These are phyloP conservation scores for Glyptemys insculpta DNA, from an alignment of 2,797 vertebrate species.

Conservation along the genomic window DNA sequence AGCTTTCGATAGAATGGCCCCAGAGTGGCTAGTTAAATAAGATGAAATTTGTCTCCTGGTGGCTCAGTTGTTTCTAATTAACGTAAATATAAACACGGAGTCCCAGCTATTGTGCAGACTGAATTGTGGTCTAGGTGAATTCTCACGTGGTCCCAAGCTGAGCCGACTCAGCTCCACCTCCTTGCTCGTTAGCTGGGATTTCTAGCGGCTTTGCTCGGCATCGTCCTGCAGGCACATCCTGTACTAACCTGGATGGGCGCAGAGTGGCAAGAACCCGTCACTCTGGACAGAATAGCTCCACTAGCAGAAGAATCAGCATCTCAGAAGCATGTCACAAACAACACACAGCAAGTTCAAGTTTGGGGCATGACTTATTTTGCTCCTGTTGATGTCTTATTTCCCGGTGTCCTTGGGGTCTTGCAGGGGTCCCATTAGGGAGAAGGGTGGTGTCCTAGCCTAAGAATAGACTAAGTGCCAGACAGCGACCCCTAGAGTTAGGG, in stretches of 20 bases:
- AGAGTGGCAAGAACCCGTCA: not conserved
- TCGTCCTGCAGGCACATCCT: not conserved
- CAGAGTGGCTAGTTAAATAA: not conserved
- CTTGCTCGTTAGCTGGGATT: accelerated
- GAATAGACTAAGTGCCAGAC: conserved; percentile 6
- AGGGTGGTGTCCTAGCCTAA: not conserved
- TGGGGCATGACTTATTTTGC: not conserved
- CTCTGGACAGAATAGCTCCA: not conserved
- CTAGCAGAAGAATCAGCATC: accelerated
- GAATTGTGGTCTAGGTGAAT: not conserved
- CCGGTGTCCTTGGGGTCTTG: conserved; percentile 14
- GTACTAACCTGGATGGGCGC: not conserved
- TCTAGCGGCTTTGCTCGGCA: not conserved
- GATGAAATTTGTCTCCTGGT: conserved; percentile 29
- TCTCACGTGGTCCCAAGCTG: conserved; percentile 4
- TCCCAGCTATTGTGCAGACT: not conserved
- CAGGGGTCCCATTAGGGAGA: not conserved
- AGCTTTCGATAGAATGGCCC: conserved; percentile 11
- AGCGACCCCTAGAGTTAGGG: conserved; percentile 69
- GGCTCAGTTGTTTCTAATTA: conserved; percentile 61
- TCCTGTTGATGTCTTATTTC: conserved; percentile 36
- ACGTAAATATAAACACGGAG: not conserved
- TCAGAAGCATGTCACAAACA: not conserved
- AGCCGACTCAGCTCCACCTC: not conserved
- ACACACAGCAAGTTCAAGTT: accelerated